phyloP scores from a whole-genome alignment of 1,140 invertebrate species.

The Bombus confusus region DNA sequence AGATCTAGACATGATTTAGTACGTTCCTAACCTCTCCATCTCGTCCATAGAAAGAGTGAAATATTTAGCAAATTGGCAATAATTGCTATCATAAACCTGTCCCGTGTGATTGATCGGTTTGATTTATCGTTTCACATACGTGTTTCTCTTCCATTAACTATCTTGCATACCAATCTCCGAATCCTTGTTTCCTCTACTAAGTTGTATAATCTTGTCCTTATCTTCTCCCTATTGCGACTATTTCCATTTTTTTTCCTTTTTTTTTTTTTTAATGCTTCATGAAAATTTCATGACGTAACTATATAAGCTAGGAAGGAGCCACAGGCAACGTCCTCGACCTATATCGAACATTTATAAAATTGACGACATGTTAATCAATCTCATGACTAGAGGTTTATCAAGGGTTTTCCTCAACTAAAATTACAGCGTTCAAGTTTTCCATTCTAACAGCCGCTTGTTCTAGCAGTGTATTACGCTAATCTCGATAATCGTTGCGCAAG shows the following conservation, averaged over 20 bases:
- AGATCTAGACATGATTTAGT: not conserved
- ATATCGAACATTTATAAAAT: conserved; percentile 16
- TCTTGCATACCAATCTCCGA: not conserved
- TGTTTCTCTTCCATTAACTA: not conserved
- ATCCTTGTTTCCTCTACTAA: not conserved
- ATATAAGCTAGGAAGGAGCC: not conserved
- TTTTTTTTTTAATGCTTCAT: not conserved
- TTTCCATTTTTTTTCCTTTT: too few species aligned
- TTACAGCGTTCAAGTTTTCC: conserved; percentile 24
- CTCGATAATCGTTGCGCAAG: not conserved
- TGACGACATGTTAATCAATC: not conserved
- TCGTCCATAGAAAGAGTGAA: not conserved
- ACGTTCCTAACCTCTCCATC: not conserved
- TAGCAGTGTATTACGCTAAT: not conserved
- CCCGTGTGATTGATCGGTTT: not conserved
- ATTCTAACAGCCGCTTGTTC: not conserved
- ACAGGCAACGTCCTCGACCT: not conserved
- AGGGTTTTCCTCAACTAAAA: conserved; percentile 13
- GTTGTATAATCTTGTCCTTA: not conserved
- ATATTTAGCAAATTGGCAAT: conserved; percentile 5
- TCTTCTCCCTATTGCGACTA: not conserved
- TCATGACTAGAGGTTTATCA: not conserved
- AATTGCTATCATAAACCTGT: conserved; percentile 18
- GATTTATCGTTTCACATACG: not conserved
- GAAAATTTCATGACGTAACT: not conserved